Evolutionary conservation across 2,797 vertebrate species (phyloP).

Genomic region (Coregonus ussuriensis): DNA sequence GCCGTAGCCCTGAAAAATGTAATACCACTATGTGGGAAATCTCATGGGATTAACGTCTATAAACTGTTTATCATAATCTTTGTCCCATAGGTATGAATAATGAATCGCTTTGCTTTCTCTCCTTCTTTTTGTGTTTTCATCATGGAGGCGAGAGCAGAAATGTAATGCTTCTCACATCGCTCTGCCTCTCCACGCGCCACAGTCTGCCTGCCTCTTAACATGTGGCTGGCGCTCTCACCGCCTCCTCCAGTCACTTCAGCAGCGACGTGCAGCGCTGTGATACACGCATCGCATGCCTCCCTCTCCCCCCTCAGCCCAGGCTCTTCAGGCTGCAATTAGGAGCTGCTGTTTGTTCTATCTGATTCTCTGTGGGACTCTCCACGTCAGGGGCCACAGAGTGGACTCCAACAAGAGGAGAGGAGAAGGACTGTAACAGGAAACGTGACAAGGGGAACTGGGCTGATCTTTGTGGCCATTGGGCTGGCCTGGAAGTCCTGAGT

Average conservation of each 20-base stretch:
- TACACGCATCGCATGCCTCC: slow-evolving; percentile 24
- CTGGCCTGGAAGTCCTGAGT: slow-evolving; percentile 51
- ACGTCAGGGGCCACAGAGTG: slow-evolving; percentile 8
- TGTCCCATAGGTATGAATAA: slow-evolving; percentile 79
- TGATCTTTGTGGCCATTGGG: slow-evolving; percentile 32
- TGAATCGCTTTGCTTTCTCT: slow-evolving; percentile 60
- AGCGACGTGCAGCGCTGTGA: slow-evolving; percentile 10
- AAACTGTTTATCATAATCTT: slow-evolving; percentile 82
- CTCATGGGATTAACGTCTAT: slow-evolving; percentile 76
- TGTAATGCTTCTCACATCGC: slow-evolving; percentile 64
- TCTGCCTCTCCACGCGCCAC: slow-evolving; percentile 45
- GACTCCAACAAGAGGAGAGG: slow-evolving; percentile 10
- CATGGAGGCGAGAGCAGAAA: slow-evolving; percentile 43
- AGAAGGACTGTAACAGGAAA: slow-evolving; percentile 77
- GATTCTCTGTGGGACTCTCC: slow-evolving; percentile 8
- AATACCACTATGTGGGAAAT: slow-evolving; percentile 74
- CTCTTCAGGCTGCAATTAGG: slow-evolving; percentile 23
- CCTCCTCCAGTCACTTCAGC: slow-evolving; percentile 31
- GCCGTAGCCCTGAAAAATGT: slow-evolving; percentile 67
- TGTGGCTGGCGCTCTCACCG: slow-evolving; percentile 50
- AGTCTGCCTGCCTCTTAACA: slow-evolving; percentile 51
- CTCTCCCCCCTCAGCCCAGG: slow-evolving; percentile 6
- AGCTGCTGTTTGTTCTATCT: neutral
- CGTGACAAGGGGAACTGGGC: slow-evolving; percentile 35
- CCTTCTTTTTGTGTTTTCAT: slow-evolving; percentile 31